These are phyloP conservation scores for Bombus terrestris DNA, from an alignment of 1,140 invertebrate genomes.

Conservation along the genomic window DNA sequence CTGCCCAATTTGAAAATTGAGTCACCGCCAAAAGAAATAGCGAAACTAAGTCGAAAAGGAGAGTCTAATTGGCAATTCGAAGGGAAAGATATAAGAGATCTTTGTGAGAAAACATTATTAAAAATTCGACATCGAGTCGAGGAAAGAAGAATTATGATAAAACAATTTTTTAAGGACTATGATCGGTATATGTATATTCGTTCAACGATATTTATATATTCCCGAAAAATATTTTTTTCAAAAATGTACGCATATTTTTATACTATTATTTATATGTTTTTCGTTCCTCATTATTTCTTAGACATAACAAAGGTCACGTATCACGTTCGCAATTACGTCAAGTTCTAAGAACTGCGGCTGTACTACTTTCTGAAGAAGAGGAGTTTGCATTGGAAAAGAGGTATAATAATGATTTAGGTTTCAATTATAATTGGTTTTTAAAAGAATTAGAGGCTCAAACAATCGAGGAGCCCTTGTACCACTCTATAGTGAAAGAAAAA, in stretches of 20 bases:
- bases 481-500: conserved; percentile 70
- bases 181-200: conserved; percentile 82
- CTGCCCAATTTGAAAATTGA: conserved; percentile 82
- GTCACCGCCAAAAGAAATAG: conserved; percentile 80
- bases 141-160: conserved; percentile 83
- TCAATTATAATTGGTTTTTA: conserved; percentile 87
- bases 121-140: conserved; percentile 82
- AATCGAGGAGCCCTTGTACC: conserved; percentile 75
- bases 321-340: conserved; percentile 86
- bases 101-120: conserved; percentile 83
- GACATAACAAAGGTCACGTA: conserved; percentile 87
- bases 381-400: conserved; percentile 86
- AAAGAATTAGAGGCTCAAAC: conserved; percentile 83
- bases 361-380: conserved; percentile 85
- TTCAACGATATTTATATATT: background rate
- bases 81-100: conserved; percentile 73
- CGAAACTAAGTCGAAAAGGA: conserved; percentile 80
- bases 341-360: conserved; percentile 85
- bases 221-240: background rate
- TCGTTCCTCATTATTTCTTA: conserved; percentile 63
- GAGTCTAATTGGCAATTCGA: conserved; percentile 81
- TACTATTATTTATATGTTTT: too few species aligned
- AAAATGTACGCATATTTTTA: too few species aligned
- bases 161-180: conserved; percentile 86
- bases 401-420: conserved; percentile 87